Base-by-base conservation (phyloP, 2,888 invertebrate genomes). In the Tetragonula carbonaria region DNA sequence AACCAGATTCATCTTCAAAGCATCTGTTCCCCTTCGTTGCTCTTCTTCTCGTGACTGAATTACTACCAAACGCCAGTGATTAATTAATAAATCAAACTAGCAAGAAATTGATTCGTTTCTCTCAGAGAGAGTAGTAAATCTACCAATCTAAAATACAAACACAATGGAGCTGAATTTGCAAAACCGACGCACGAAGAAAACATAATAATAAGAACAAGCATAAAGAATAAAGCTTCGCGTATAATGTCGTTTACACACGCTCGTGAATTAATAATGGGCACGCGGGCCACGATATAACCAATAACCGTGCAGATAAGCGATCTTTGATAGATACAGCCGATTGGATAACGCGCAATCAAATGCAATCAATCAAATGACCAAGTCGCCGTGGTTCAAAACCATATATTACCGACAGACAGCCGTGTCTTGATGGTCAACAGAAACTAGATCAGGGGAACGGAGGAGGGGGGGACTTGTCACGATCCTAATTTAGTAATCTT, bases 361-460 rank as follows among this genome's bases (percentile, higher is more conserved):
- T 71, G 84, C 80, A 80, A 85, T 85, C 85, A 78, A 85, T 85
- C 84, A 85, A 84, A 85, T 63, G 73, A 74, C 78, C 83, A 79
- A 83, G 85, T 83, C 67, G 57, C 71, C 78, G 57, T 84, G 78
- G 23, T 23, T 23, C 80, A 80, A 65, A 80, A 84, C 78, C 80
- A 75, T 85, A 74, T 68, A 81, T 81, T 79, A 86, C 73, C 33
- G 68, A 33, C 68, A 38, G 73, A 70, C 81, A 38, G 23, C 68
- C 71, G 33, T 62, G 85, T 74, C 81, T 79, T 74, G 70, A 80
- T 73, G 66, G 75, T 23, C n/a, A 68, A 57, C 78, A 50, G 63
- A 74, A 66, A n/a, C 66, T 51, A 63, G 62, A 38, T 33, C 65
- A 16, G 38, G 45, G 21, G 23, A 21, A 23, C 18, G 23, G 23